A percentile compares a stretch with the other conserved stretches of the same genome.
Evolutionary conservation across 1,140 invertebrate species (phyloP).

Genomic region (Hylaeus anthracinus): DNA sequence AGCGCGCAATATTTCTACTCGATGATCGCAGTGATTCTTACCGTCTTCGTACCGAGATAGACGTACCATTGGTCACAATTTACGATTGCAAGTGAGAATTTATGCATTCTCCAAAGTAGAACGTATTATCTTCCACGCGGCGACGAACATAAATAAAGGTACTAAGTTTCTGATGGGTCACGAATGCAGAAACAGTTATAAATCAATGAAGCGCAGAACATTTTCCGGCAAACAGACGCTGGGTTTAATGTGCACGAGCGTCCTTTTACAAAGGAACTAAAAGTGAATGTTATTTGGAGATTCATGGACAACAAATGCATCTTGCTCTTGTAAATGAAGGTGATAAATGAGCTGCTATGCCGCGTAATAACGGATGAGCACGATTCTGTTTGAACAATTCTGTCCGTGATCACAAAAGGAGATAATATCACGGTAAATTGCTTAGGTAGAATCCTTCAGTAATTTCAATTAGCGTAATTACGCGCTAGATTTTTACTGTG

Average conservation of each 20-base stretch:
- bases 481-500: slow-evolving; percentile 5
- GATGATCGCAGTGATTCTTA: neutral
- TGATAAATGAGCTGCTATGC: slow-evolving; percentile 50
- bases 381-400: slow-evolving; percentile 16
- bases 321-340: slow-evolving; percentile 44
- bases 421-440: slow-evolving; percentile 50
- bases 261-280: slow-evolving; percentile 6
- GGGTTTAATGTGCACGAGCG: neutral
- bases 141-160: slow-evolving; percentile 21
- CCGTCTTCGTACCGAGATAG: no score
- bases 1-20: neutral
- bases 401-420: slow-evolving; percentile 27
- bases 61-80: neutral
- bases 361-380: slow-evolving; percentile 39
- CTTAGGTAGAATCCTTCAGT: neutral
- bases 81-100: slow-evolving; percentile 2
- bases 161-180: slow-evolving; percentile 1
- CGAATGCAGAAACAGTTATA: slow-evolving; percentile 29
- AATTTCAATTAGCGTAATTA: slow-evolving; percentile 30
- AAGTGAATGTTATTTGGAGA: slow-evolving; percentile 13
- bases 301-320: slow-evolving; percentile 38
- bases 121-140: neutral
- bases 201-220: slow-evolving; percentile 36
- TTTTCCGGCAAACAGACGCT: slow-evolving; percentile 20
- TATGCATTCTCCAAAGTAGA: neutral